Evolutionary conservation across 2,888 invertebrate genomes (phyloP), one percentile per base, ranked within the genome.

Genomic region (Pterobdella sp.): DNA sequence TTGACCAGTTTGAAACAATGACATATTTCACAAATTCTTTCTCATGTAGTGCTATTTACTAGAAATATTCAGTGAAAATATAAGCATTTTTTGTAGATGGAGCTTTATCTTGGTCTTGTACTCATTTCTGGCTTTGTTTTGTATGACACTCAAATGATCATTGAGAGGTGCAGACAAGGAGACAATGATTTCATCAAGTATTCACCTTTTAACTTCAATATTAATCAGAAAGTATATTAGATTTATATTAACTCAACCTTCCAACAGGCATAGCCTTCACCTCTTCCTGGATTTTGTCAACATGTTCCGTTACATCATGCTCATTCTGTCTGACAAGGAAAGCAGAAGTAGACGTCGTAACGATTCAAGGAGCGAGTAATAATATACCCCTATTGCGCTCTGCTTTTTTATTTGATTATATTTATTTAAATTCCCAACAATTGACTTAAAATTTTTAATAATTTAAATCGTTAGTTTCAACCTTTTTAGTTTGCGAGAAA

Each of bases 81-180:
- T 68, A 14, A n/a, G 26, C 26, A n/a, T 52, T 1, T 26, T 35
- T 84, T 85, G 75, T 84, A 94, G 89, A 84, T 88, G 75, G 91
- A 94, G 81, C 86, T 95, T 72, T 95, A 96, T 83, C 84, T 92
- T 78, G 95, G 95, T 76, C 87, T 97, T 72, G 86, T 90, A 78
- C 87, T 94, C 65, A 93, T 96, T 91, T 94, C 94, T 82, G 94
- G 90, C 74, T 97, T 96, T 85, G 90, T 98, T 22, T 87, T 97
- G 77, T 97, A 92, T 81, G 97, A 97, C 84, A 98, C 97, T n/a
- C 96, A 96, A 85, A 86, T 92, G 78, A 95, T 96, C 78, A 90
- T 96, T 80, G 94, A 94, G 85, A 95, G 95, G 84, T 89, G 90
- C 78, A 88, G 92, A 76, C 87, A 88, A 85, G 95, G 96, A 75